phyloP scores from a whole-genome alignment of 1,140 invertebrate species.

The Bactericera cockerelli region DNA sequence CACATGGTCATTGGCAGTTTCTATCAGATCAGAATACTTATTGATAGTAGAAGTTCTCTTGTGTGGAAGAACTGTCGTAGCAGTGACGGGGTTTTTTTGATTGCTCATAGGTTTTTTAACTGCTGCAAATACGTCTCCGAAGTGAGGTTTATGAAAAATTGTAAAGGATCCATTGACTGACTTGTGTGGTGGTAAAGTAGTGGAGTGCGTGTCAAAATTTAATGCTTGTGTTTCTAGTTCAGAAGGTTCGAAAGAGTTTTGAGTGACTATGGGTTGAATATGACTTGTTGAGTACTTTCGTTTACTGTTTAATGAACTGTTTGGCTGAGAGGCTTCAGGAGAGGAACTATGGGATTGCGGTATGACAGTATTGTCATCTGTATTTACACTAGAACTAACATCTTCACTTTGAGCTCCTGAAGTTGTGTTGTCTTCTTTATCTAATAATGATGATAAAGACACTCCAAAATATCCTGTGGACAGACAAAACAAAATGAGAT shows the following conservation, averaged over 20 bases:
- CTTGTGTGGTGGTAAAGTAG: not conserved
- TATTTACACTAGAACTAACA: not conserved
- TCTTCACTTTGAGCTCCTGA: not conserved
- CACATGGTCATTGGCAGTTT: not conserved
- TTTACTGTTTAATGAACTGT: not conserved
- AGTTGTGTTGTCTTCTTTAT: not conserved
- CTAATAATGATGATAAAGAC: not conserved
- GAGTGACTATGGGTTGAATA: not conserved
- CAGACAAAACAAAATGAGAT: too few relatives aligned
- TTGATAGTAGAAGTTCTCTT: not conserved
- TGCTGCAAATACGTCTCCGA: not conserved
- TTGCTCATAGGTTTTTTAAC: not conserved
- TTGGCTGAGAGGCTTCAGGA: not conserved
- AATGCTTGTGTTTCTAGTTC: not conserved
- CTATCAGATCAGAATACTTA: not conserved
- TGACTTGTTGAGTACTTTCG: constrained; percentile 3
- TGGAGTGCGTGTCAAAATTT: not conserved
- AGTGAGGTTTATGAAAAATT: not conserved
- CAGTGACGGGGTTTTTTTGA: too few relatives aligned
- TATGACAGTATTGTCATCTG: not conserved
- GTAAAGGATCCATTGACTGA: not conserved
- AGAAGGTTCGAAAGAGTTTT: not conserved
- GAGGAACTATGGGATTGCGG: constrained; percentile 3
- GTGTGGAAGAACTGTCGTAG: too few relatives aligned
- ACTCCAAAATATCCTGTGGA: constrained; percentile 5